Conservation (phyloP, 2,888 invertebrate genomes). For the Rotaria socialis region DNA sequence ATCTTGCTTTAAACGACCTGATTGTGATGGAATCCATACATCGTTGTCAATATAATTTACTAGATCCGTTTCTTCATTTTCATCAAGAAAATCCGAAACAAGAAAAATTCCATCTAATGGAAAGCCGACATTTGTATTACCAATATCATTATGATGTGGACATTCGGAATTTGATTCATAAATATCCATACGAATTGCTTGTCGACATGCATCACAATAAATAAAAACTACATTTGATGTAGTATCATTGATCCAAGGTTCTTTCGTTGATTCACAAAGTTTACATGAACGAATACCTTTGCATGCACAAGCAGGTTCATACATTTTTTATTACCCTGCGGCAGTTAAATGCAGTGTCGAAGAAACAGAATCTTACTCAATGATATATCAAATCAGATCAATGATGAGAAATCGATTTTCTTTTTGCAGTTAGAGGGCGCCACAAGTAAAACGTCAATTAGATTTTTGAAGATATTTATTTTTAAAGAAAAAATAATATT, state of each 20-base stretch:
- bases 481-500: no score
- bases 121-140: neutral
- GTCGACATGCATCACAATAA: slow-evolving; percentile 40
- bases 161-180: slow-evolving; percentile 22
- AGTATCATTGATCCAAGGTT: neutral
- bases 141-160: neutral
- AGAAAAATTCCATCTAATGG: slow-evolving; percentile 40
- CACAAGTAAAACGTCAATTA: neutral
- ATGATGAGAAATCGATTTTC: no score
- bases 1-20: slow-evolving; percentile 92
- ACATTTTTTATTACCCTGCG: neutral
- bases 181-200: slow-evolving; percentile 14
- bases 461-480: no score
- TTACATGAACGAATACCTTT: slow-evolving; percentile 43
- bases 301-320: slow-evolving; percentile 35
- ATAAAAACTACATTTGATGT: neutral
- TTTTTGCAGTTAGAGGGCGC: neutral
- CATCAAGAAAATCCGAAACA: slow-evolving; percentile 68
- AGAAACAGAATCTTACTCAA: no score
- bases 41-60: slow-evolving; percentile 72
- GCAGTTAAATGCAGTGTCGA: no score
- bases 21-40: slow-evolving; percentile 86
- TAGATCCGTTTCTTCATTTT: slow-evolving; percentile 66
- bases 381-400: no score
- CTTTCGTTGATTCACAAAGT: slow-evolving; percentile 15